These are phyloP conservation scores for Drosophila cardini DNA, from an alignment of 1,140 invertebrate species.

Conservation along the genomic window DNA sequence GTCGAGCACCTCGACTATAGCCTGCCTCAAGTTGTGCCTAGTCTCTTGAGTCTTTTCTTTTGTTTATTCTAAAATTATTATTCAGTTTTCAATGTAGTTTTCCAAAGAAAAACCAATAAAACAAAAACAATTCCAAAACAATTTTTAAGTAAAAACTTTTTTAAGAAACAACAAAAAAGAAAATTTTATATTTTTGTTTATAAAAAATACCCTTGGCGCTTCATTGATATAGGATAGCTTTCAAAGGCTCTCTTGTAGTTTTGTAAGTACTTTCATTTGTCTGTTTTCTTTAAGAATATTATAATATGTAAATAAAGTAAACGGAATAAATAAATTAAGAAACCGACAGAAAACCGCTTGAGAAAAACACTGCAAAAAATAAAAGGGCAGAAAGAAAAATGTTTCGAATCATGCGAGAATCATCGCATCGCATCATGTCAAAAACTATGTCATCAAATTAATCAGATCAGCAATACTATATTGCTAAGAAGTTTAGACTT, in stretches of 20 bases:
- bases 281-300: constrained; percentile 77
- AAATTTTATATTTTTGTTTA: constrained; percentile 84
- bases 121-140: constrained; percentile 37
- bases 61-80: constrained; percentile 20
- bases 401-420: constrained; percentile 39
- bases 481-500: constrained; percentile 68
- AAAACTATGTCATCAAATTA: constrained; percentile 2
- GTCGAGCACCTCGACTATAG: no score
- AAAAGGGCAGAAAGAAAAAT: constrained; percentile 23
- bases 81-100: constrained; percentile 53
- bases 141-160: constrained; percentile 44
- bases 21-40: constrained; percentile 11
- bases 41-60: constrained; percentile 9
- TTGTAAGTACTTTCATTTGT: constrained; percentile 85
- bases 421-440: constrained; percentile 52
- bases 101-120: background rate
- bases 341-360: constrained; percentile 23
- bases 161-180: constrained; percentile 73
- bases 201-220: constrained; percentile 83
- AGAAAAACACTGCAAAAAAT: constrained; percentile 41
- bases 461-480: constrained; percentile 22
- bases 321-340: constrained; percentile 33
- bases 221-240: constrained; percentile 85
- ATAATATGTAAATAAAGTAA: constrained; percentile 42
- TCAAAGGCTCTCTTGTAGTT: constrained; percentile 85